These are phyloP conservation scores for Tapirus indicus DNA, from an alignment of 2,797 vertebrate species.

Conservation along the genomic window DNA sequence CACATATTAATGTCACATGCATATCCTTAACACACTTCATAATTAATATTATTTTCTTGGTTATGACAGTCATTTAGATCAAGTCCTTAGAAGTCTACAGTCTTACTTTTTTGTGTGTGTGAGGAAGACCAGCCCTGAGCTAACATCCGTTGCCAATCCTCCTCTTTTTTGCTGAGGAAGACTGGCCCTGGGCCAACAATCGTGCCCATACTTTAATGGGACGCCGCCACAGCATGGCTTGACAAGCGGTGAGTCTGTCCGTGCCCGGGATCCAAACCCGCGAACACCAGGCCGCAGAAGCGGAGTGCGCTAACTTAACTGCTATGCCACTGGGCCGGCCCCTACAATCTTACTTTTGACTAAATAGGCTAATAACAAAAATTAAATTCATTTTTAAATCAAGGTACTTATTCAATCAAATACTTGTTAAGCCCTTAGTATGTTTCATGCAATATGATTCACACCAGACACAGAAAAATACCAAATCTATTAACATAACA, in stretches of 20 bases:
- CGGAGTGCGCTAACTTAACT: too few species aligned
- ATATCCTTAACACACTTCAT: background rate
- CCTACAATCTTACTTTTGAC: background rate
- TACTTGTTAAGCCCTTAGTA: background rate
- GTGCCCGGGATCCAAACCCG: too few species aligned
- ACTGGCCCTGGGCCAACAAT: too few species aligned
- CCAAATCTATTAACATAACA: background rate
- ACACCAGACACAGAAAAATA: background rate
- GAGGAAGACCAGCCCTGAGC: too few species aligned
- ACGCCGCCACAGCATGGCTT: too few species aligned
- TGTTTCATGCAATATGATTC: background rate
- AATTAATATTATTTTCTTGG: background rate
- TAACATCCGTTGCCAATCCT: too few species aligned
- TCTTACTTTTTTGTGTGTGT: background rate
- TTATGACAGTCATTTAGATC: background rate
- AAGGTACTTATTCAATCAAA: background rate
- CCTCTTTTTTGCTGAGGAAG: too few species aligned
- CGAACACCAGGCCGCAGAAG: too few species aligned
- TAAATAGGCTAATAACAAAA: background rate
- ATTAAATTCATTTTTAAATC: constrained; percentile 7
- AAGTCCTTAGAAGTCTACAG: background rate
- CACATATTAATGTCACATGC: background rate
- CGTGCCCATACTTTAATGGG: too few species aligned
- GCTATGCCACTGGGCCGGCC: too few species aligned
- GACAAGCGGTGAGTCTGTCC: too few species aligned